Base-by-base conservation (phyloP, 2,113 vertebrate genomes). In the Sturnus vulgaris region DNA sequence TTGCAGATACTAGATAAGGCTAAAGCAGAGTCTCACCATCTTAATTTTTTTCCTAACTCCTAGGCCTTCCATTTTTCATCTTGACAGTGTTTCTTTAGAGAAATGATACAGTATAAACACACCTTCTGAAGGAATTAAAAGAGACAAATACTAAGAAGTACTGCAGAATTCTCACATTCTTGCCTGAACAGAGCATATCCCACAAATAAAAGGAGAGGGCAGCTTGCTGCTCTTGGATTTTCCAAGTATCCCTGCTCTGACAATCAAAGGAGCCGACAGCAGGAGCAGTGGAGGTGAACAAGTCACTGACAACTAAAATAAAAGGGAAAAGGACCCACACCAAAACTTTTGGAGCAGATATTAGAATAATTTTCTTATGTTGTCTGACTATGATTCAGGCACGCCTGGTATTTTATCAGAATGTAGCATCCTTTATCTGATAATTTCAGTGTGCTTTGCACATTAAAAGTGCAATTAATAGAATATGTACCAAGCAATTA, bases 21-120 rank as follows among this genome's bases (percentile, higher is more conserved):
- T 92, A 87, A 91, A 95, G 65, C 82, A 88, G 40, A 71, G 10
- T 24, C 59, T 76, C 64, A 52, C 39, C 22, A 56, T 75, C 71
- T 86, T 90, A 77, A 77, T 65, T 90, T 80, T 77, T 95, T 92
- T 86, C 66, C 53, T 64, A 64, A 87, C 70, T 94, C 63, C 28
- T 69, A 76, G 44, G 49, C 42, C 37, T 90, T 68, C 71, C 68
- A 95, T 93, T 96, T 95, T 87, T 96, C 87, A 95, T 77, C 66
- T 86, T 86, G 92, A 93, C 90, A 96, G 78, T 63, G 79, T 95
- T 96, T 93, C 92, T 96, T 90, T 57, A 92, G 64, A 96, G 92
- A 92, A 93, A 95, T 78, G 56, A 81, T 87, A 57, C 55, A 77
- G 66, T 92, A 94, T 86, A 96, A 94, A 93, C 85, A 92, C 50